Base-by-base conservation (phyloP, 2,113 vertebrate species). In the Nerophis lumbriciformis region DNA sequence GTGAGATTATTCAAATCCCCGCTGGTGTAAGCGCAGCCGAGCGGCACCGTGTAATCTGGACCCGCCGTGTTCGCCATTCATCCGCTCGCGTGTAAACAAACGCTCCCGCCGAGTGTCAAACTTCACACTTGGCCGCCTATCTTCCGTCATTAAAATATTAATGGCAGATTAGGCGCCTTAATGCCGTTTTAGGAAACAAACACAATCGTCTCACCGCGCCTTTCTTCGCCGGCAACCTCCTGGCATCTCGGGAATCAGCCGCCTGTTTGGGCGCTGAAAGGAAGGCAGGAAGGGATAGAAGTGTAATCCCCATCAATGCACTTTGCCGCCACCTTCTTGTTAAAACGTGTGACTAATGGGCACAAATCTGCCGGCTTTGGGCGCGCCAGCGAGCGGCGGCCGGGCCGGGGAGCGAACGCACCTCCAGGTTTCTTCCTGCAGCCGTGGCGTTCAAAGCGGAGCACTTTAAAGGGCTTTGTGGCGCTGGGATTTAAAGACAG, bases 301-400 rank as follows among this genome's bases (percentile, higher is more conserved):
- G 85, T 77, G 82, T 92, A 91, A 92, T 91, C 91, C 90, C 81
- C 59, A 77, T 86, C 89, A 83, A 88, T 88, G 89, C 85, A 88
- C 90, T 89, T 90, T 85, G 88, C 69, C 89, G 84, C 88, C 89
- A 90, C 88, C 88, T 88, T 91, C 88, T 89, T 72, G 83, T 86
- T 92, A 91, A 91, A 91, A 90, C 83, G 88, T 92, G 91, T 92
- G 89, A 90, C 91, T 91, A 91, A 92, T 92, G 91, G 90, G 82
- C 90, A 81, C 88, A 91, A 91, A 91, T 90, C 91, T 88, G 86
- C 74, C 74, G 56, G 85, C 88, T 90, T 85, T 80, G 42, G 84
- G 78, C 84, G 81, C 89, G 88, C 86, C 90, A 88, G 84, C 57
- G 78, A 85, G 81, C 89, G 88, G 87, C 90, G 88, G 84, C 57